phyloP scores from a whole-genome alignment of 2,113 vertebrate species.

The Australoheros scitulus region DNA sequence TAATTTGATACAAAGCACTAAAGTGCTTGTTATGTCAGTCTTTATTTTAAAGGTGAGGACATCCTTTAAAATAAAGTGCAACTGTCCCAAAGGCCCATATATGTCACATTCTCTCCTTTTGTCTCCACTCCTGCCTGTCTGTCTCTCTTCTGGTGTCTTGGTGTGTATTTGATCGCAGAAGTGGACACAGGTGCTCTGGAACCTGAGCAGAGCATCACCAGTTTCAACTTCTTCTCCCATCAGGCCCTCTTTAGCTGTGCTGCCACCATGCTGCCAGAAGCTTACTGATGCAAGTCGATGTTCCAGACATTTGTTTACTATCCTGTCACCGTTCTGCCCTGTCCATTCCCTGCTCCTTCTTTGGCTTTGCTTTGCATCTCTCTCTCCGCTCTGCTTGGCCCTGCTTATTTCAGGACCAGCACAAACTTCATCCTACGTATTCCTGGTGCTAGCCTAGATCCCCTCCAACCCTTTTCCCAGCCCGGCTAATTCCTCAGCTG shows the following conservation, averaged over 20 bases:
- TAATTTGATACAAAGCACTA: no score
- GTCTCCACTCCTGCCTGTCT: not conserved
- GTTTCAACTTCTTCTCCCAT: not conserved
- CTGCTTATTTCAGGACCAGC: not conserved
- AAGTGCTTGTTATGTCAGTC: no score
- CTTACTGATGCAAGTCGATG: not conserved
- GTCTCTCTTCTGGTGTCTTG: not conserved
- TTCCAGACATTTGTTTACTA: not conserved
- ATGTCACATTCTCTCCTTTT: not conserved
- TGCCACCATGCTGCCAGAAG: not conserved
- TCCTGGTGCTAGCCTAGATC: not conserved
- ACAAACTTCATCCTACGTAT: not conserved
- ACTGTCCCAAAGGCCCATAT: not conserved
- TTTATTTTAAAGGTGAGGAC: not conserved
- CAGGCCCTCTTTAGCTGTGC: not conserved
- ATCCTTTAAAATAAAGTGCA: not conserved
- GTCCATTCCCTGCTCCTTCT: not conserved
- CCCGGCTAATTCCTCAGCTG: fast-evolving
- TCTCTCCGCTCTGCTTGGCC: not conserved
- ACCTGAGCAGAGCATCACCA: not conserved
- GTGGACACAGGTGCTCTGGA: not conserved
- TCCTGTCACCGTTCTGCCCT: not conserved
- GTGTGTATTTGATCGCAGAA: not conserved
- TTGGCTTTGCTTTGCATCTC: not conserved
- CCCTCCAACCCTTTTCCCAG: not conserved